Base-by-base conservation (phyloP, 1,140 invertebrate species). In the Papilio polyxenes region DNA sequence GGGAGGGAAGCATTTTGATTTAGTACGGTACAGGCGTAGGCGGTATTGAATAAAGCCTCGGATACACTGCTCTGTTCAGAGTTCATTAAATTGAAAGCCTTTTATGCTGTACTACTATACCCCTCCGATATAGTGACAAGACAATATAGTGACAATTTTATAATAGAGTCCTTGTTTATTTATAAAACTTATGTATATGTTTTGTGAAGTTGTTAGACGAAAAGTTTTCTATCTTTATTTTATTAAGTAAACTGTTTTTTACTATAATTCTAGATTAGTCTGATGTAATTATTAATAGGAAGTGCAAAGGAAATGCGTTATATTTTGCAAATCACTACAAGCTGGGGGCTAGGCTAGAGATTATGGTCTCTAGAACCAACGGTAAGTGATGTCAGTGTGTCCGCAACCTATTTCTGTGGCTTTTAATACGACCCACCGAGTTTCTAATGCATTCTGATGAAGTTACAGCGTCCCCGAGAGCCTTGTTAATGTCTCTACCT, bases 371-470 rank as follows among this genome's bases (percentile, higher is more conserved):
- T 6, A 44, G 3, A 44, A 44, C 7, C 40, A 1, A 44, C 40
- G 3, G 4, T 44, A 44, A 44, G 40, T 72, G 13, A 37, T 9
- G 11, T 5, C 1, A 37, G 31, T 72, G 65, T 72, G 31, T 37
- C 65, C 11, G 31, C 65, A 72, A 72, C 65, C 31, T 72, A 72
- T 40, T 3, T 13, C 51, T 8, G 20, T 37, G 65, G 23, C 10
- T 13, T 40, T 72, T 37, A 72, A 72, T 72, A 37, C 65, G 31
- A 31, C 65, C 23, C 65, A 37, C 65, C 31, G 65, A 72, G 65
- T 37, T 15, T 72, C 65, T 72, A 72, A 72, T 72, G 65, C 65
- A 72, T 72, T 72, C 65, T 72, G 65, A 72, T 72, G 65, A 72
- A 72, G 65, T 72, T 72, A 72, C 65, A 72, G 65, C 62, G 62